These are phyloP conservation scores for Disparrhopalites patrizii DNA, from an alignment of 2,888 invertebrate genomes.

Conservation along the genomic window DNA sequence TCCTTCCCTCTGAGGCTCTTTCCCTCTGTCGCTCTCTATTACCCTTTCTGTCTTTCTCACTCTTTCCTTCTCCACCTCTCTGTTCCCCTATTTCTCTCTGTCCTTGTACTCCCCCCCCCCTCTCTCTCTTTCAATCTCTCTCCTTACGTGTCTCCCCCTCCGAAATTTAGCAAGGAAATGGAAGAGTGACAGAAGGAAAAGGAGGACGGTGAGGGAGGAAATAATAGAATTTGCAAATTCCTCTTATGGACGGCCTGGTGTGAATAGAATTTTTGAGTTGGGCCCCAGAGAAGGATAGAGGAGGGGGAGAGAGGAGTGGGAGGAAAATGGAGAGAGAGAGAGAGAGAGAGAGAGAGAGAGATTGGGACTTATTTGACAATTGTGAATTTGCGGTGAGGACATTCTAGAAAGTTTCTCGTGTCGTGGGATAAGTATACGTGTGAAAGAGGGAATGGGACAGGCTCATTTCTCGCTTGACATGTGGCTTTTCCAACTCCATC, in stretches of 20 bases:
- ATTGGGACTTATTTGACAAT: no score
- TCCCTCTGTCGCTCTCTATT: no score
- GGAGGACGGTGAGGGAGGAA: neutral
- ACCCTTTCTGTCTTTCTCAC: neutral
- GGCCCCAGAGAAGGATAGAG: no score
- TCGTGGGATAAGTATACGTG: neutral
- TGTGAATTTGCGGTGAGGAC: conserved; percentile 9
- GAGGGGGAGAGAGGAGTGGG: no score
- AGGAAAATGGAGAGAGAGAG: no score
- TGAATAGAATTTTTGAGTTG: no score
- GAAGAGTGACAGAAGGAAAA: neutral
- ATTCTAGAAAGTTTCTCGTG: conserved; percentile 4
- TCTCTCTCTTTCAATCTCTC: neutral
- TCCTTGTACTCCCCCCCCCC: neutral
- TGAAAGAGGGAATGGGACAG: neutral
- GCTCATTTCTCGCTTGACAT: conserved; percentile 4
- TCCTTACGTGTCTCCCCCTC: no score
- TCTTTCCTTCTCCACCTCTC: neutral
- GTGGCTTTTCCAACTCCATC: neutral
- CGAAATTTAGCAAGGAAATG: no score
- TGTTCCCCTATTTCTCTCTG: no score
- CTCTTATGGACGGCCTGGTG: no score
- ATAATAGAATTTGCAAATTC: neutral
- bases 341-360: neutral
- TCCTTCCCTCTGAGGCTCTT: neutral